Evolutionary conservation across 2,888 invertebrate genomes (phyloP).

Genomic region (Dendrolimus pini): DNA sequence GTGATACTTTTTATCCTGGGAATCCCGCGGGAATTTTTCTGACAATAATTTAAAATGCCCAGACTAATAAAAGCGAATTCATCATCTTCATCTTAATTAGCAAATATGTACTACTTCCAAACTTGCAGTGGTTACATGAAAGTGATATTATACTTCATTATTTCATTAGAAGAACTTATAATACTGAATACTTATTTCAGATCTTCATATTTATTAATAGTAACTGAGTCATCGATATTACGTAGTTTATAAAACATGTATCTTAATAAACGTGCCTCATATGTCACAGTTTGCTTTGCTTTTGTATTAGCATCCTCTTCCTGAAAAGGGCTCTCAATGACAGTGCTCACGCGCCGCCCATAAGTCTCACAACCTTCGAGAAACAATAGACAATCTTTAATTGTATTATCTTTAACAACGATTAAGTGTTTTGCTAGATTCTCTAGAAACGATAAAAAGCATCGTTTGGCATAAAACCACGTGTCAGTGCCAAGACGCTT

Average conservation of each 20-base stretch:
- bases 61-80: no score
- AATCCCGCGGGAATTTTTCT: no score
- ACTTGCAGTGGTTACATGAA: no score
- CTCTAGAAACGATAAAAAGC: conserved; percentile 94
- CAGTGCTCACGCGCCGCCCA: conserved; percentile 89
- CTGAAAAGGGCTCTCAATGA: conserved; percentile 88
- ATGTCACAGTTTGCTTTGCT: conserved; percentile 93
- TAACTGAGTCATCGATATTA: conserved; percentile 70
- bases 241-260: conserved; percentile 85
- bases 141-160: no score
- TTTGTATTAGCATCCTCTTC: conserved; percentile 80
- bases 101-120: no score
- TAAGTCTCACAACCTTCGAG: conserved; percentile 93
- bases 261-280: conserved; percentile 90
- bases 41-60: no score
- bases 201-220: conserved; percentile 72
- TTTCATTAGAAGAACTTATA: no score
- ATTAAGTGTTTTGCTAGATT: conserved; percentile 94
- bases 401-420: conserved; percentile 89
- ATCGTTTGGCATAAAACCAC: conserved; percentile 98
- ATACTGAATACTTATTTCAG: conserved; percentile 43
- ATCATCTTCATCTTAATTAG: no score
- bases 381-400: conserved; percentile 92
- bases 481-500: conserved; percentile 98
- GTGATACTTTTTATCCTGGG: no score